phyloP scores from a whole-genome alignment of 1,140 invertebrate species.

The Lethrus apterus region DNA sequence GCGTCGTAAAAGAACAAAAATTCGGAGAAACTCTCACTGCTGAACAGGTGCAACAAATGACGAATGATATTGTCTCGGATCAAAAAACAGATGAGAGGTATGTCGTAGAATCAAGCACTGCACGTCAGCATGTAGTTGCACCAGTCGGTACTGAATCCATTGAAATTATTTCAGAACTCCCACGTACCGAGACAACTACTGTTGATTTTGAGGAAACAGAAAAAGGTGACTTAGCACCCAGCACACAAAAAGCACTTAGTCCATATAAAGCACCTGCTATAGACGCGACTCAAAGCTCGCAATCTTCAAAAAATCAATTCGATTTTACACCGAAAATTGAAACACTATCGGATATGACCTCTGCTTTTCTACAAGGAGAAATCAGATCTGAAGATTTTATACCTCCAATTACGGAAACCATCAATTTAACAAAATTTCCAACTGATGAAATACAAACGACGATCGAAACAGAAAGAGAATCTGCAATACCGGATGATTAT shows the following conservation, averaged over 20 bases:
- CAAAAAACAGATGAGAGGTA: slow-evolving; percentile 29
- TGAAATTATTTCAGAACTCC: slow-evolving; percentile 23
- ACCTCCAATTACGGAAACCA: not conserved
- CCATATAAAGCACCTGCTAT: slow-evolving; percentile 7
- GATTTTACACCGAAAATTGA: too few relatives aligned
- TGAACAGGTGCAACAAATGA: slow-evolving; percentile 4
- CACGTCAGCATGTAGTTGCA: slow-evolving; percentile 27
- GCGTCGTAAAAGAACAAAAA: slow-evolving; percentile 44
- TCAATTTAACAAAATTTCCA: not conserved
- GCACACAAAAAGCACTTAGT: slow-evolving; percentile 15
- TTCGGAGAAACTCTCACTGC: slow-evolving; percentile 30
- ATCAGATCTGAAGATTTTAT: slow-evolving; percentile 7
- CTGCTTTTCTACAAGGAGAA: slow-evolving; percentile 9
- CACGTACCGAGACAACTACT: slow-evolving; percentile 15
- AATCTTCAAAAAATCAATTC: too few relatives aligned
- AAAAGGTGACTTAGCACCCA: slow-evolving; percentile 14
- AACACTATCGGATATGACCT: slow-evolving; percentile 8
- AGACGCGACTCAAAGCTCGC: too few relatives aligned
- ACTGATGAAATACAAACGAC: not conserved
- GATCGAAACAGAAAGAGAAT: not conserved
- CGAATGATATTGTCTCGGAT: slow-evolving; percentile 8
- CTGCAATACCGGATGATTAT: too few relatives aligned
- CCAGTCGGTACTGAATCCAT: slow-evolving; percentile 20
- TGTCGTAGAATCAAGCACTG: slow-evolving; percentile 29
- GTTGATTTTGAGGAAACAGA: slow-evolving; percentile 16